Evolutionary conservation across 2,888 invertebrate species (phyloP).

Genomic region (Ischnus inquisitorius): DNA sequence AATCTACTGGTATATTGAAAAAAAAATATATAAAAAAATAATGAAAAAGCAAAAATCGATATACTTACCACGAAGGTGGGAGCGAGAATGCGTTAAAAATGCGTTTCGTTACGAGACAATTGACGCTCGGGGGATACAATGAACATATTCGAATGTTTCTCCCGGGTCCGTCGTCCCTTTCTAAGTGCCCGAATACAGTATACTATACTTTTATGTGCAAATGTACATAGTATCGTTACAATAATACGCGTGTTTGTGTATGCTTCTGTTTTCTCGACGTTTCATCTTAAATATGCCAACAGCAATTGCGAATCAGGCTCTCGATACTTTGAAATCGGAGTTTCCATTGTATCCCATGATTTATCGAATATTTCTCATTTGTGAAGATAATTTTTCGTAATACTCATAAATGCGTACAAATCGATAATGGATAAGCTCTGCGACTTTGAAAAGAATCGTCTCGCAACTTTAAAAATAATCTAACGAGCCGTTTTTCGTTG

Average conservation of each 20-base stretch:
- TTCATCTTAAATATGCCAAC: neutral
- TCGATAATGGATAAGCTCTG: no score
- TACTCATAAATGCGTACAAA: no score
- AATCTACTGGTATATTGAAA: conserved; percentile 40
- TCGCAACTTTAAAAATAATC: no score
- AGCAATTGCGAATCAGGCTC: neutral
- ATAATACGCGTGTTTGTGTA: conserved; percentile 58
- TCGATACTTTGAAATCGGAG: conserved; percentile 5
- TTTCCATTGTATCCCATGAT: neutral
- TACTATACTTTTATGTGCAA: conserved; percentile 68
- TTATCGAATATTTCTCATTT: no score
- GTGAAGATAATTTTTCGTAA: no score
- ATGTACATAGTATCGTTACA: conserved; percentile 68
- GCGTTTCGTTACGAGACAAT: conserved; percentile 31
- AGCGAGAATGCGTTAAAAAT: neutral
- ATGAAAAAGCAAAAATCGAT: conserved; percentile 24
- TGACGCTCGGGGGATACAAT: neutral
- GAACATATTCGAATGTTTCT: conserved; percentile 35
- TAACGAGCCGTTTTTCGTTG: no score
- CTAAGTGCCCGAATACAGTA: conserved; percentile 66
- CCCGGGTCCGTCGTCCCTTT: conserved; percentile 42
- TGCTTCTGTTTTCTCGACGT: conserved; percentile 22
- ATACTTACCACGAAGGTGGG: conserved; percentile 27
- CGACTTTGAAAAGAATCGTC: no score
- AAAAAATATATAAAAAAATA: conserved; percentile 25